phyloP scores from a whole-genome alignment of 2,113 vertebrate species.

The Chascanopsetta lugubris region DNA sequence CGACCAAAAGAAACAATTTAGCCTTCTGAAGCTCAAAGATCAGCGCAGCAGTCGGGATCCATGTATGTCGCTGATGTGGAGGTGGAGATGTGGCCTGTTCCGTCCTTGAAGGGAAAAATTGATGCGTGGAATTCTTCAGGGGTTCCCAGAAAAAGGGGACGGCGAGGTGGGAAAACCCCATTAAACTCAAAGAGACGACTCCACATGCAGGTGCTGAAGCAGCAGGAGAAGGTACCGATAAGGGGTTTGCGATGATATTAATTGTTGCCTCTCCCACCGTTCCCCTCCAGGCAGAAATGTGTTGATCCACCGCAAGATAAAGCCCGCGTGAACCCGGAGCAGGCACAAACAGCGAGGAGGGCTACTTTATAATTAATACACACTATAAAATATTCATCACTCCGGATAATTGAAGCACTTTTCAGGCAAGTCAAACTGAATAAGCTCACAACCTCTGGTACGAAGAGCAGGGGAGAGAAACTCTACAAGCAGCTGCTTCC shows the following conservation, averaged over 20 bases:
- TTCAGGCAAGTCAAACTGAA: slow-evolving; percentile 45
- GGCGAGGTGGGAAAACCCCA: slow-evolving; percentile 31
- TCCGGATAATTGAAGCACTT: slow-evolving; percentile 62
- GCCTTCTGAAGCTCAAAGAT: slow-evolving; percentile 21
- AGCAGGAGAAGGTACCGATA: slow-evolving; percentile 37
- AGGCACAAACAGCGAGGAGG: slow-evolving; percentile 51
- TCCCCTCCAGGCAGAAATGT: slow-evolving; percentile 62
- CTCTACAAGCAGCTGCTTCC: slow-evolving; percentile 54
- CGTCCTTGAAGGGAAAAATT: slow-evolving; percentile 40
- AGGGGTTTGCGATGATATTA: slow-evolving; percentile 53
- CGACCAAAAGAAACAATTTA: slow-evolving; percentile 20
- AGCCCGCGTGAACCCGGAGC: slow-evolving; percentile 49
- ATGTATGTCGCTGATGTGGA: slow-evolving; percentile 14
- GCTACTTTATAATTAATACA: slow-evolving; percentile 75
- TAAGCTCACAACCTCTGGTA: slow-evolving; percentile 39
- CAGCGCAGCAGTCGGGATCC: background rate
- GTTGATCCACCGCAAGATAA: slow-evolving; percentile 61
- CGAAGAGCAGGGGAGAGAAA: slow-evolving; percentile 10
- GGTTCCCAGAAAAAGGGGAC: slow-evolving; percentile 21
- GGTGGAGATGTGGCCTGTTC: slow-evolving; percentile 16
- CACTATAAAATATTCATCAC: slow-evolving; percentile 73
- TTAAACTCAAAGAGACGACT: slow-evolving; percentile 39
- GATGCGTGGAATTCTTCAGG: slow-evolving; percentile 28
- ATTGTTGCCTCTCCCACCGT: slow-evolving; percentile 50
- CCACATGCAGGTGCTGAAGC: slow-evolving; percentile 15